Evolutionary conservation across 1,140 invertebrate genomes (phyloP), one percentile per base, ranked within the genome.

Genomic region (Hycleus cichorii): DNA sequence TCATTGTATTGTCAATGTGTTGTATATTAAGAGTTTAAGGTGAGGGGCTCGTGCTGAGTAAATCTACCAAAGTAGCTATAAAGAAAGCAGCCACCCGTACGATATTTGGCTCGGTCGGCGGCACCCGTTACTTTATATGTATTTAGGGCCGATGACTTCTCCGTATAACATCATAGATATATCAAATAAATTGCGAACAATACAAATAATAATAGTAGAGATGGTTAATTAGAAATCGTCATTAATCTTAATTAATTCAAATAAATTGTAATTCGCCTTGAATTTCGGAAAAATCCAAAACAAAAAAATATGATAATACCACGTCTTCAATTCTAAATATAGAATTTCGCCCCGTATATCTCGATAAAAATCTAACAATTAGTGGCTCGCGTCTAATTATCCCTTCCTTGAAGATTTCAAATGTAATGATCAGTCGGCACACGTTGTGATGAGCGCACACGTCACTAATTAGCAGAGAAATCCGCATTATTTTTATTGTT

Each of bases 61-160:
- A 64, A 65, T 67, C 61, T 60, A 44, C 18, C 24, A 51, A 59
- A 39, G 46, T 57, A 57, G 60, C 57, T 49, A 63, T 59, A 57
- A 63, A 63, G 57, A 58, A 59, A 27, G 50, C 65, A 67, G 63
- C 65, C 65, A 67, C 65, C 65, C 65, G 65, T 67, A 61, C 65
- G 63, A 65, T 65, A 67, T 67, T 67, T 63, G 58, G 65, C 55
- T 58, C 63, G 65, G 45, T 67, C 61, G 47, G 55, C 49, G 61
- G 65, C 60, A 63, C 51, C 65, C 65, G 65, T 67, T 67, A 67
- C 56, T 58, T 53, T 57, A 32, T 32, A 32, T 32, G 18, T 18
- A 18, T 32, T 32, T 39, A 53, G 53, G 63, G 65, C 63, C 65
- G 65, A 67, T 67, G 65, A 67, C 65, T 67, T 42, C 9, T 42